Conservation (phyloP, 1,140 invertebrate genomes). For the Halictus rubicundus region DNA sequence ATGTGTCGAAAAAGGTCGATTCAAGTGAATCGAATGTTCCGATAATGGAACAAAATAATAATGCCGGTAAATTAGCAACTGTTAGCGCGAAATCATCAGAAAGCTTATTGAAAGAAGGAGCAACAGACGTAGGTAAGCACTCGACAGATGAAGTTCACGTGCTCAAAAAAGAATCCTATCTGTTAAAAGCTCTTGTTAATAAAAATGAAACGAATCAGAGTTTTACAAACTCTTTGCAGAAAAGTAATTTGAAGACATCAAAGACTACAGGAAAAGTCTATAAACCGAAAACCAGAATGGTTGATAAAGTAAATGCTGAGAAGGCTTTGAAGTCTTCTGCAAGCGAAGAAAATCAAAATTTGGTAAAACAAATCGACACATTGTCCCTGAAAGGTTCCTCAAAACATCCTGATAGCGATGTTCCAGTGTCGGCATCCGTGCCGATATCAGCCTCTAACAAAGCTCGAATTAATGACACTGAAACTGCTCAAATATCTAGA, state of each 20-base stretch:
- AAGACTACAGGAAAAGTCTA: constrained; percentile 51
- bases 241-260: not conserved
- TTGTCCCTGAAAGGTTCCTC: not conserved
- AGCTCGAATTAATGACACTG: not conserved
- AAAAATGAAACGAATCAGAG: constrained; percentile 12
- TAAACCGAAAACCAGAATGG: constrained; percentile 66
- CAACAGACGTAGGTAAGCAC: not conserved
- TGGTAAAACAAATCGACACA: not conserved
- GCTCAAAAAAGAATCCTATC: not conserved
- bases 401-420: not conserved
- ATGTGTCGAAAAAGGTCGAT: not conserved
- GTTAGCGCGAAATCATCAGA: constrained; percentile 1
- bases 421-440: not conserved
- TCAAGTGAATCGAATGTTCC: not conserved
- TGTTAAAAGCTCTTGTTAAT: constrained; percentile 14
- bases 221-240: not conserved
- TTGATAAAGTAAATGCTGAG: constrained; percentile 66
- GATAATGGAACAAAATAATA: constrained; percentile 10
- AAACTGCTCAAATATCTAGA: not conserved
- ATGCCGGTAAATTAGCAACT: constrained; percentile 3
- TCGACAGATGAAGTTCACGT: not conserved
- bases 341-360: constrained; percentile 22
- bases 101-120: not conserved
- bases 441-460: not conserved
- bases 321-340: constrained; percentile 48